These are phyloP conservation scores for Todiramphus saurophagus DNA, from an alignment of 2,113 vertebrate species.

Conservation along the genomic window DNA sequence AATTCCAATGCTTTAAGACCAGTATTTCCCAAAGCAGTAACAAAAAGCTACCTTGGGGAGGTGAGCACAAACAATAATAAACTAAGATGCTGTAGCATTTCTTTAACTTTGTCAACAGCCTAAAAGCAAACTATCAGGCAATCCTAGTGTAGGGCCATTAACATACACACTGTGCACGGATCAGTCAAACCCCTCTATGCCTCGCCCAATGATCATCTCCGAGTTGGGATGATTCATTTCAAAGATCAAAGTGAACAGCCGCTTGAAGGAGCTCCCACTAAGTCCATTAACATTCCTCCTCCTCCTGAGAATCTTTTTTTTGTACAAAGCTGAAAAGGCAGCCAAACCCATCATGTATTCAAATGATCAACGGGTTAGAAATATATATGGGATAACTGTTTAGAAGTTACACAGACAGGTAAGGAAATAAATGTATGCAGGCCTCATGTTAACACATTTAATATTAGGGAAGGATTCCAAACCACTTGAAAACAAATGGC, in stretches of 20 bases:
- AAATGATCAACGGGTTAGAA: not conserved
- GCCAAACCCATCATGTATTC: not conserved
- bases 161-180: not conserved
- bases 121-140: not conserved
- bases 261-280: not conserved
- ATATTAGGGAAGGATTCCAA: not conserved
- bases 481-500: not conserved
- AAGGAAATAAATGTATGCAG: not conserved
- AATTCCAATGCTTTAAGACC: not conserved
- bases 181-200: not conserved
- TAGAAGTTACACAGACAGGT: not conserved
- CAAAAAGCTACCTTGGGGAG: not conserved
- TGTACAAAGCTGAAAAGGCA: not conserved
- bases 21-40: not conserved
- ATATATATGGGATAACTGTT: not conserved
- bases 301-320: not conserved
- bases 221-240: not conserved
- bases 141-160: not conserved
- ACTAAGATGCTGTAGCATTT: not conserved
- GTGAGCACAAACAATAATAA: not conserved
- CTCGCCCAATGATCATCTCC: not conserved
- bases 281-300: not conserved
- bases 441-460: not conserved
- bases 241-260: constrained; percentile 11
- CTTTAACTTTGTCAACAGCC: not conserved